Evolutionary conservation across 2,113 vertebrate genomes (phyloP).

Genomic region (Zosterops lateralis): DNA sequence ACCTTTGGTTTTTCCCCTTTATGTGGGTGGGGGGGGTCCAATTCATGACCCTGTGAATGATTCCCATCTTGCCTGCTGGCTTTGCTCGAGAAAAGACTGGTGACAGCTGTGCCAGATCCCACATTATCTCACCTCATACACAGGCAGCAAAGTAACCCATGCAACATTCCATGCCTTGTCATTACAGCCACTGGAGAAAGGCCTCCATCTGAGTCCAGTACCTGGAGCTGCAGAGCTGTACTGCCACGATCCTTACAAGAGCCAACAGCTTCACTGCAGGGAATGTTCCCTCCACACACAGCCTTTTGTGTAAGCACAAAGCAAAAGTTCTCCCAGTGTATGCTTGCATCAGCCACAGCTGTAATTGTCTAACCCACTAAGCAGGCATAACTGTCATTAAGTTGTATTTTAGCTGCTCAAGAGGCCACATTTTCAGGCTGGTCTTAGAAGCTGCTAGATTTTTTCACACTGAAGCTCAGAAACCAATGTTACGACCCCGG

Average conservation of each 20-base stretch:
- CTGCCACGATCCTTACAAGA: not conserved
- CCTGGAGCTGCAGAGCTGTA: not conserved
- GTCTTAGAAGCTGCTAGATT: not conserved
- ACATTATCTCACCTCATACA: accelerated
- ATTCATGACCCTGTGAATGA: not conserved
- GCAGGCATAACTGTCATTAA: not conserved
- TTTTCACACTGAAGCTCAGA: not conserved
- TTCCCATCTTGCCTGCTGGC: not conserved
- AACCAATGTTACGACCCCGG: accelerated
- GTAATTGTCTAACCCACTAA: not conserved
- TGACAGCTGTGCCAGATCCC: not conserved
- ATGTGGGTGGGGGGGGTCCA: not conserved
- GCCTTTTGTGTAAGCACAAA: not conserved
- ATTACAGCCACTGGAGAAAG: not conserved
- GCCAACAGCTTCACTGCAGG: not conserved
- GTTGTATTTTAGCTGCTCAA: not conserved
- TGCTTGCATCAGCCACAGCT: accelerated
- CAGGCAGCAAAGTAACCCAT: not conserved
- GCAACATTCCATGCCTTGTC: not conserved
- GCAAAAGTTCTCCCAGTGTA: not conserved
- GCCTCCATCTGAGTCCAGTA: not conserved
- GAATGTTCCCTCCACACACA: not conserved
- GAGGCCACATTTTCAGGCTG: not conserved
- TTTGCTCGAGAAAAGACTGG: not conserved
- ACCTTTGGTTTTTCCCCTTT: not conserved